Percentiles rank a stretch among this genome's conserved stretches.
Conservation (phyloP, 2,888 invertebrate genomes). For the Drosophila fungiperda region DNA sequence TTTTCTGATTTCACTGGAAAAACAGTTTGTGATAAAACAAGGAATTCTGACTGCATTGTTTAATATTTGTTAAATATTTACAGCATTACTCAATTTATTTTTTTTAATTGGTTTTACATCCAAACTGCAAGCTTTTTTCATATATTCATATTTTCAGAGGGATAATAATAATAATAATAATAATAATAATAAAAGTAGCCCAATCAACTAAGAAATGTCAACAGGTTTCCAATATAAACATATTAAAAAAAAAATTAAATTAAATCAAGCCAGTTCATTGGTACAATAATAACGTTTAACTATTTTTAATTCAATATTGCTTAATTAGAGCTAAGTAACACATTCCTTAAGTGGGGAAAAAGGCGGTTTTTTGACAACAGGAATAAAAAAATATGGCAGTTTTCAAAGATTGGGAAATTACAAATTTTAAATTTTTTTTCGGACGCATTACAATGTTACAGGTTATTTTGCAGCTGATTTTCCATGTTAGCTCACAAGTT, state of each 20-base stretch:
- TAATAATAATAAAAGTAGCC: neutral
- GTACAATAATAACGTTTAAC: neutral
- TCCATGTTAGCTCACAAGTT: neutral
- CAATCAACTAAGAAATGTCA: neutral
- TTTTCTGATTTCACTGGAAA: neutral
- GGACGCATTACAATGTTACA: rapidly evolving
- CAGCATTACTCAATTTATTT: neutral
- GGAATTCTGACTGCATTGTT: neutral
- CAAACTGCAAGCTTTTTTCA: neutral
- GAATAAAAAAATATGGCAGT: too few species aligned
- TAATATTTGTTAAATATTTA: neutral
- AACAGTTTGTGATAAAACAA: neutral
- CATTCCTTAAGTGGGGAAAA: neutral
- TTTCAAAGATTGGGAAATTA: too few species aligned
- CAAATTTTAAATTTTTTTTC: neutral
- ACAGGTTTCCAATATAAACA: neutral
- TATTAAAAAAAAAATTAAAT: neutral
- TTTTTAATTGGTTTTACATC: neutral
- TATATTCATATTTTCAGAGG: neutral
- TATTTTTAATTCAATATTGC: neutral
- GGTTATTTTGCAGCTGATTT: neutral
- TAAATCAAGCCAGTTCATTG: neutral
- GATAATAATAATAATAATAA: too few species aligned
- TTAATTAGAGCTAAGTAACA: neutral
- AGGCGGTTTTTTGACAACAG: too few species aligned